Base-by-base conservation (phyloP, 2,113 vertebrate species). In the Tauraco erythrolophus region DNA sequence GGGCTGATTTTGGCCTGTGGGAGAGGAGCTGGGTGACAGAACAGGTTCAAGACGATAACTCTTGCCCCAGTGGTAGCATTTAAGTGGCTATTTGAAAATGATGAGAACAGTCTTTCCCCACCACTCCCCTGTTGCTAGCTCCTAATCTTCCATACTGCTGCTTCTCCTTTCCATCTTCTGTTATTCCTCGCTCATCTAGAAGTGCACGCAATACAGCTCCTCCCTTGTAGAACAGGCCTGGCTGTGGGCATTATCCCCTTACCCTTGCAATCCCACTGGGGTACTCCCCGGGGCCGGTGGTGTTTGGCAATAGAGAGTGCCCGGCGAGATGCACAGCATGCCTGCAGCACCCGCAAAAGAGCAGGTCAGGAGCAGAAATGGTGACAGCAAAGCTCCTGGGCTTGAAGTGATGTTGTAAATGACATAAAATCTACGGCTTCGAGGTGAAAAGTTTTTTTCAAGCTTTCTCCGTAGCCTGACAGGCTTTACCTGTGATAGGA, bases 261-360 rank as follows among this genome's bases (percentile, higher is more conserved):
- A 43, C 1, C 11, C 50, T n/a, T 3, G 4, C 0, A 0, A 28
- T 4, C 15, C 19, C 21, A 11, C 23, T 5, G 27, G 14, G 10
- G 6, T 43, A 16, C 23, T 66, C 19, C 28, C 19, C 0, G 0
- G 16, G 13, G 5, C 3, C 0, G 30, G n/a, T 8, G 71, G 54
- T 41, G 7, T 35, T 61, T 4, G 2, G n/a, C 0, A 6, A 14
- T 1, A 39, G 46, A 18, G 17, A 88, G 41, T 6, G 3, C 14
- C 1, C 0, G 0, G 31, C 4, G 9, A 51, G 60, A 15, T 7
- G n/a, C 46, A 28, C 0, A 37, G 22, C 60, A 41, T 6, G 7
- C 11, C 15, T 33, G 6, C 7, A 60, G 13, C 28, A 60, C 11
- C 13, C 1, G 1, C 19, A 17, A 15, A 70, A 37, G 10, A 21